Evolutionary conservation across 2,888 invertebrate genomes (phyloP), one percentile per base, ranked within the genome.

Genomic region (Coelogynopora nodosa): DNA sequence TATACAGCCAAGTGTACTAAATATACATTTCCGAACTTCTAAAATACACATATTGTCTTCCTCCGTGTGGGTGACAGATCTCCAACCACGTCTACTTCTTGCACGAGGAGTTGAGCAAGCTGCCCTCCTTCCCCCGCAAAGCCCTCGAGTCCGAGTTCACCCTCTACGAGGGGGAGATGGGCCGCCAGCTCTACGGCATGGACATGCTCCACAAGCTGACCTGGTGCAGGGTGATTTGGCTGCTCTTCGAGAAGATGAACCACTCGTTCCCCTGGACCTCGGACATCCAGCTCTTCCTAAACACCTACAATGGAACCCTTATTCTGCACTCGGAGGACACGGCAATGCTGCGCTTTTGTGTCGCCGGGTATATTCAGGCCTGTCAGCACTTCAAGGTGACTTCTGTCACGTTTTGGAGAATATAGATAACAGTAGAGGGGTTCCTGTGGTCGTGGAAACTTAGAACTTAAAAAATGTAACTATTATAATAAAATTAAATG

Each of bases 151-250:
- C 97, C 0, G 98, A 99, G 91, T 94, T 99, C 89, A 96, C 96
- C 90, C 93, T 91, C 81, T 90, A 91, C 88, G 88, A 89, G 67
- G 91, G 91, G 80, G 80, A 74, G 29, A 49, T 80, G 23, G 87
- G 87, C 26, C 30, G 86, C 13, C 74, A 87, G 29, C 84, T 87
- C 29, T 80, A 88, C 31, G 96, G 97, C 0, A 92, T 99, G 89
- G 99, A 99, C 91, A 96, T 98, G 0, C 93, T 98, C 88, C 99
- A 99, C 92, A 99, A 99, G 92, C 97, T 97, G 90, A 97, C 97
- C 94, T 99, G 99, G 99, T 96, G 97, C 0, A 89, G 92, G 88
- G 93, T 98, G 49, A 97, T 98, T 90, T 95, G 96, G 0, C 94
- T 97, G 83, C 97, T 98, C 97, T 98, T 98, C 91, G 96, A 96